Conservation (phyloP, 2,888 invertebrate genomes). For the Lissonota sp. region DNA sequence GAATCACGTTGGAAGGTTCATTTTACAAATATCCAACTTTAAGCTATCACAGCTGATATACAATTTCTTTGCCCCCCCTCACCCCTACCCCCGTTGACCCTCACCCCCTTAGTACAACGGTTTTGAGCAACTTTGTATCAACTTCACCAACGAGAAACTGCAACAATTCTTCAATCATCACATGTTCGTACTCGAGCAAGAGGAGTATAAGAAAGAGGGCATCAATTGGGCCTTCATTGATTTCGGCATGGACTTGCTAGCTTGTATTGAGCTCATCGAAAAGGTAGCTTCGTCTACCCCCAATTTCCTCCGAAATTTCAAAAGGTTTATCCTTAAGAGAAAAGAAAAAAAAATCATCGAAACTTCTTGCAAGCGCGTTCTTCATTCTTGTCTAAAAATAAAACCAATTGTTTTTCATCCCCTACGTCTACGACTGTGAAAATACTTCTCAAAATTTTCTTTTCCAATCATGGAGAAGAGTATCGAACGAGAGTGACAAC, state of each 20-base stretch:
- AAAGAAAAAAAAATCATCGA: conserved; percentile 9
- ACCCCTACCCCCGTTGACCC: conserved; percentile 24
- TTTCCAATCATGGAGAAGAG: conserved; percentile 10
- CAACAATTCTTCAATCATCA: conserved; percentile 99
- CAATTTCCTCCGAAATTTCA: background rate
- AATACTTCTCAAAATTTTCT: background rate
- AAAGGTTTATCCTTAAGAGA: background rate
- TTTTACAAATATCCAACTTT: background rate
- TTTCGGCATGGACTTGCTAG: conserved; percentile 99
- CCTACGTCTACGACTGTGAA: background rate
- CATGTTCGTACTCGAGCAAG: conserved; percentile 99
- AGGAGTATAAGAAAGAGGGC: conserved; percentile 98
- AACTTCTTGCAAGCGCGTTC: conserved; percentile 66
- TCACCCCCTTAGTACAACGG: conserved; percentile 92
- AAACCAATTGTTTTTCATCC: conserved; percentile 12
- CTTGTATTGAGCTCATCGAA: conserved; percentile 99
- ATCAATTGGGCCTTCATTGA: conserved; percentile 99
- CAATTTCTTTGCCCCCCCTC: conserved; percentile 46
- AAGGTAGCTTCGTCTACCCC: conserved; percentile 88
- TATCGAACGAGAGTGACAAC: conserved; percentile 16
- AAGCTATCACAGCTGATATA: conserved; percentile 39
- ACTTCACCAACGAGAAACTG: conserved; percentile 99
- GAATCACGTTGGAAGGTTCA: conserved; percentile 17
- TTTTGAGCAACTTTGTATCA: conserved; percentile 99
- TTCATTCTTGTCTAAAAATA: conserved; percentile 3